phyloP scores from a whole-genome alignment of 1,140 invertebrate genomes.

The Pinna nobilis region DNA sequence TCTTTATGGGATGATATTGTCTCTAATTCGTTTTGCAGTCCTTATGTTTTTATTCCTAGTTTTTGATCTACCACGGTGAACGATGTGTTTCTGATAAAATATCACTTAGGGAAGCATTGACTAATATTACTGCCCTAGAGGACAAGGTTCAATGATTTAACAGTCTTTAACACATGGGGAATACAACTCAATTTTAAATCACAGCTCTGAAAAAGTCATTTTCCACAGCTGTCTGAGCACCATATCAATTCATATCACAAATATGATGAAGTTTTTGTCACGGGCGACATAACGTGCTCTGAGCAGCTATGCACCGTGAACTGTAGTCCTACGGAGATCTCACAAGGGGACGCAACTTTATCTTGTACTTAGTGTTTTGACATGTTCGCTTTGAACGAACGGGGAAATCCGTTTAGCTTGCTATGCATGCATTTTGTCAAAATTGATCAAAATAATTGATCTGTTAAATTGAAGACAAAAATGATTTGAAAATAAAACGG shows the following conservation, averaged over 20 bases:
- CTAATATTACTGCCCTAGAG: neutral
- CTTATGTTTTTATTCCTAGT: neutral
- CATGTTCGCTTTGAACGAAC: too few species aligned
- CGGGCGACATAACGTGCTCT: neutral
- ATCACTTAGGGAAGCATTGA: neutral
- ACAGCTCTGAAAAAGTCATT: slow-evolving; percentile 1
- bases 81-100: neutral
- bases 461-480: too few species aligned
- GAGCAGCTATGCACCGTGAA: too few species aligned
- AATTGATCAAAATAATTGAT: too few species aligned
- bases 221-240: neutral
- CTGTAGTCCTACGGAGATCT: too few species aligned
- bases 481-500: too few species aligned
- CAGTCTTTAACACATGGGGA: neutral
- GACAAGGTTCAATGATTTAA: slow-evolving; percentile 1
- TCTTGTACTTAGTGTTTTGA: too few species aligned
- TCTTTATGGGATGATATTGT: neutral
- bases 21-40: neutral
- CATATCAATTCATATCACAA: neutral
- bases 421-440: too few species aligned
- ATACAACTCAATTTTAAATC: slow-evolving; percentile 16
- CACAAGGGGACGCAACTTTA: too few species aligned
- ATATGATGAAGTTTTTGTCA: neutral
- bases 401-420: too few species aligned
- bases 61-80: slow-evolving; percentile 1